Conservation (phyloP, 1,140 invertebrate species). For the Hyles vespertilio region DNA sequence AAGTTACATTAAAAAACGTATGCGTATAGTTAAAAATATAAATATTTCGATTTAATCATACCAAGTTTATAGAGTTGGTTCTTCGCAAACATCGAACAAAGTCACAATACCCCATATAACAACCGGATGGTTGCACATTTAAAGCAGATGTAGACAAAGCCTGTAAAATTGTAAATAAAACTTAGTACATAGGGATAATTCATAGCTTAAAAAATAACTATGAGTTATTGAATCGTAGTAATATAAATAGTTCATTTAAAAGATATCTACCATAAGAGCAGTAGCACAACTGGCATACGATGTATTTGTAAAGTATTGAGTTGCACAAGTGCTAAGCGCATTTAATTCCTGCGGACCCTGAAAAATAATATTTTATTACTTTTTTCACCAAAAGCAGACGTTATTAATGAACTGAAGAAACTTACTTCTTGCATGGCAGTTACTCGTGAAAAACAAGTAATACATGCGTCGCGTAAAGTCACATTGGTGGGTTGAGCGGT, state of each 20-base stretch:
- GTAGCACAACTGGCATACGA: constrained; percentile 68
- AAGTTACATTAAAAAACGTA: constrained; percentile 2
- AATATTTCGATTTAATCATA: constrained; percentile 30
- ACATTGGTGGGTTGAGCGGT: constrained; percentile 73
- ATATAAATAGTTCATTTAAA: not conserved
- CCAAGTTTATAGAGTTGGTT: constrained; percentile 75
- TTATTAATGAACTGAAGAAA: not conserved
- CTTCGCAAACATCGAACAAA: constrained; percentile 76
- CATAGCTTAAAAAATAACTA: too few relatives aligned
- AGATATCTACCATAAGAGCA: constrained; percentile 54
- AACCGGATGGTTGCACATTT: constrained; percentile 64
- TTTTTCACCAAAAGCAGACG: not conserved
- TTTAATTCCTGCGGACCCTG: constrained; percentile 68
- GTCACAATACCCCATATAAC: constrained; percentile 76
- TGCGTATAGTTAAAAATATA: constrained; percentile 1
- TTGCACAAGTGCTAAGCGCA: constrained; percentile 65
- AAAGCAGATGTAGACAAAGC: constrained; percentile 62
- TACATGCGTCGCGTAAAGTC: constrained; percentile 70
- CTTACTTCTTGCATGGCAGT: constrained; percentile 66
- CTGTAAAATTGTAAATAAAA: constrained; percentile 29
- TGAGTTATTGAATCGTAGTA: not conserved
- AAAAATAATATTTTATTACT: constrained; percentile 18
- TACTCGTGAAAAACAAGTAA: constrained; percentile 71
- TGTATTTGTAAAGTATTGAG: constrained; percentile 69
- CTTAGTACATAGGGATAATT: too few relatives aligned